phyloP scores from a whole-genome alignment of 2,888 invertebrate species.

The Leucophenga montana region DNA sequence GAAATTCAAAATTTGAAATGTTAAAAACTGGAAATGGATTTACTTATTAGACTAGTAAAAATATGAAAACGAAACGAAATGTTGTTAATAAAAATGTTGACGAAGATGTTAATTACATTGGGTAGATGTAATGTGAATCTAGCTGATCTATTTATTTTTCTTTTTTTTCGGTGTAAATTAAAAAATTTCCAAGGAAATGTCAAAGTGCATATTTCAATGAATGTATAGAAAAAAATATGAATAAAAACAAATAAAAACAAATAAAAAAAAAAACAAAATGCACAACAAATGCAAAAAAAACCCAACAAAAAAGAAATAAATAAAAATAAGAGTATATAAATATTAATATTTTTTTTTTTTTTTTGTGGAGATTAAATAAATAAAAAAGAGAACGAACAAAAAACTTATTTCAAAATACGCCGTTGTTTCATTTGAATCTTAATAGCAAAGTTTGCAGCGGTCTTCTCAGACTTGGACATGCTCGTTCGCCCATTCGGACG shows the following conservation, averaged over 20 bases:
- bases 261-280: conserved; percentile 37
- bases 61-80: background rate
- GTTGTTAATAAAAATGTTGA: background rate
- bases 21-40: conserved; percentile 19
- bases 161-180: conserved; percentile 57
- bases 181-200: conserved; percentile 30
- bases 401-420: conserved; percentile 29
- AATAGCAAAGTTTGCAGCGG: background rate
- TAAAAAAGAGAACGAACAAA: conserved; percentile 48
- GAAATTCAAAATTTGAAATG: conserved; percentile 38
- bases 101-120: conserved; percentile 24
- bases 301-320: conserved; percentile 32
- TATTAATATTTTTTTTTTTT: conserved; percentile 54
- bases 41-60: conserved; percentile 10
- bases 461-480: too few relatives aligned
- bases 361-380: conserved; percentile 61
- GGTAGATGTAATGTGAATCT: conserved; percentile 52
- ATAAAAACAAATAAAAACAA: conserved; percentile 33
- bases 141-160: conserved; percentile 42
- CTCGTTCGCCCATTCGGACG: too few relatives aligned
- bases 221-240: conserved; percentile 36
- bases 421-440: too few relatives aligned
- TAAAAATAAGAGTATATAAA: conserved; percentile 43
- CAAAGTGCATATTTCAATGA: conserved; percentile 28
- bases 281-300: background rate